Base-by-base conservation (phyloP, 2,797 vertebrate species). In the Gallinago stenura region DNA sequence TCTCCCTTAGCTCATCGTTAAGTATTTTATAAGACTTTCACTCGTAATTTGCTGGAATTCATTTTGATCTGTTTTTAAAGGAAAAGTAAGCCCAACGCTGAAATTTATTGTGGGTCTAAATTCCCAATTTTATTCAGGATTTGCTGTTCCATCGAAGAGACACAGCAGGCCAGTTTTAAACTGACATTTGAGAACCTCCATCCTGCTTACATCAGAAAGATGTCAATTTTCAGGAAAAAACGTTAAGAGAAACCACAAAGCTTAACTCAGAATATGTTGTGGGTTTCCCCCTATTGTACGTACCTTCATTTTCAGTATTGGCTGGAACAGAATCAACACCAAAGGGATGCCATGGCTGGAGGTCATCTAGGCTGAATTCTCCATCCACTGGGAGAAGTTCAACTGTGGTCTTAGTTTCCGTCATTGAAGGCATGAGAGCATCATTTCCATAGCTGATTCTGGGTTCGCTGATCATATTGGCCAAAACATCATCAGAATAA, bases 401-500 rank as follows among this genome's bases (percentile, higher is more conserved):
- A 97, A 99, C 98, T 13, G 99, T 99, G 25, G 98, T 98, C 93
- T 98, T 98, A 5, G 98, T 99, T 94, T 99, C 99, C 2, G 99
- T 99, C 91, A 99, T 80, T 68, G 99, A 98, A 2, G 99, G 99
- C 99, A 99, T 99, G 92, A 99, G 99, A 58, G 99, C 99, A 33
- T 99, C 99, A 7, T 99, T 99, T 57, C 99, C 99, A 24, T 99
- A 99, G 97, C 99, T 99, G 97, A 99, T 98, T 79, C 99, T 98
- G 68, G 98, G 98, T 19, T 99, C 99, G 0, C 98, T 99, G 97
- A 99, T 99, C 97, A 99, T 99, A 90, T 99, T 99, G 87, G 99
- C 99, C 98, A 99, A 97, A 97, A 99, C 99, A 75, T 99, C 99
- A 43, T 99, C 99, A 28, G 99, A 99, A 90, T 99, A 99, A 60